These are phyloP conservation scores for Melanophora roralis DNA, from an alignment of 2,888 invertebrate species.

Conservation along the genomic window DNA sequence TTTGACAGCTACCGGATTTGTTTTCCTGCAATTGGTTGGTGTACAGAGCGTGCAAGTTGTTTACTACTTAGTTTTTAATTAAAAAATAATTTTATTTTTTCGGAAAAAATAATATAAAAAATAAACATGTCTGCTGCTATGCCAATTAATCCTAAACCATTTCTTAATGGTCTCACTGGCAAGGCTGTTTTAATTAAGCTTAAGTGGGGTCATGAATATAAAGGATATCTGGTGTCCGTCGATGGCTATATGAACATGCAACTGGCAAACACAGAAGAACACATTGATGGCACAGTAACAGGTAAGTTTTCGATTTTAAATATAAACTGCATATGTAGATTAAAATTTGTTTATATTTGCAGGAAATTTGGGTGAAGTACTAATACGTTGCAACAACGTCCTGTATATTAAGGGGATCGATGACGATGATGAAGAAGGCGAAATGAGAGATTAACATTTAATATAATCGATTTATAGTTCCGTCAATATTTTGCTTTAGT, in stretches of 20 bases:
- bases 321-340: no score
- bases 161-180: slow-evolving; percentile 97
- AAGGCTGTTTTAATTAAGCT: slow-evolving; percentile 98
- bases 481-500: not conserved
- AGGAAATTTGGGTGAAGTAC: slow-evolving; percentile 95
- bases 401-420: slow-evolving; percentile 96
- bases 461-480: not conserved
- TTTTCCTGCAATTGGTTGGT: slow-evolving; percentile 9
- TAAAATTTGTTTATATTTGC: slow-evolving; percentile 43
- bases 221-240: slow-evolving; percentile 97
- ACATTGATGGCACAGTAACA: slow-evolving; percentile 92
- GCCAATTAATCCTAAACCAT: slow-evolving; percentile 99
- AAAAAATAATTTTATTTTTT: not conserved
- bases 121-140: slow-evolving; percentile 83
- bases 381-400: slow-evolving; percentile 98
- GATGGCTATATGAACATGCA: slow-evolving; percentile 99
- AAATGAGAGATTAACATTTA: slow-evolving; percentile 82
- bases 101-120: slow-evolving; percentile 28
- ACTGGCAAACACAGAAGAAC: slow-evolving; percentile 98
- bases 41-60: slow-evolving; percentile 22
- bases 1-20: slow-evolving; percentile 31
- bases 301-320: slow-evolving; percentile 81
- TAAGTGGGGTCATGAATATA: slow-evolving; percentile 99
- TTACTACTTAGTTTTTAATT: not conserved
- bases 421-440: slow-evolving; percentile 97